phyloP scores from a whole-genome alignment of 1,140 invertebrate species.

The Bombyx mori region ASM3026992v2 NC_085129.1:12971001-12971500 shows the following conservation, averaged over 20 bases:
- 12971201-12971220: conserved; percentile 1
- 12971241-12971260: conserved; percentile 32
- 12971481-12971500: not conserved
- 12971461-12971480: not conserved
- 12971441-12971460: not conserved
- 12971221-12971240: conserved; percentile 28
- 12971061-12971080: no score
- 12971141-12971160: no score
- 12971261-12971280: conserved; percentile 38
- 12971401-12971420: conserved; percentile 1
- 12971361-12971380: no score
- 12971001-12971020: no score
- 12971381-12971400: not conserved
- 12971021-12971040: no score
- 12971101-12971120: no score
- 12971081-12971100: no score
- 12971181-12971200: no score
- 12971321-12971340: conserved; percentile 7
- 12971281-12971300: conserved; percentile 37
- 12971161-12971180: no score
- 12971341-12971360: conserved; percentile 3
- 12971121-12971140: no score
- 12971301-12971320: conserved; percentile 19
- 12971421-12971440: not conserved
- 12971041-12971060: no score